Evolutionary conservation across 2,888 invertebrate genomes (phyloP).

Genomic region (Oeneis ivallda): DNA sequence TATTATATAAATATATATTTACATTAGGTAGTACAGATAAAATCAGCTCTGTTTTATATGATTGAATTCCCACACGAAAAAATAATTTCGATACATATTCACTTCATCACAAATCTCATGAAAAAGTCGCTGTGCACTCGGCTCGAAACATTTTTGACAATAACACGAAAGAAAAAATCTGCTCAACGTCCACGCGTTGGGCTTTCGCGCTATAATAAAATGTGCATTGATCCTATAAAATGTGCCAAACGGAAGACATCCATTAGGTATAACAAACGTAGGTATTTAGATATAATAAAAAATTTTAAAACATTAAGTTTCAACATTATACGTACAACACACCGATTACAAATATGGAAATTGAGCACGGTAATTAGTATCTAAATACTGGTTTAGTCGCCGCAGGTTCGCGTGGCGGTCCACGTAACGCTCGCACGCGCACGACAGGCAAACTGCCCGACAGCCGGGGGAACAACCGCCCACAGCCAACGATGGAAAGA

Average conservation of each 20-base stretch:
- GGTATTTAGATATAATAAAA: conserved; percentile 80
- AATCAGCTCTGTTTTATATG: conserved; percentile 74
- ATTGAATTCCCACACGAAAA: conserved; percentile 67
- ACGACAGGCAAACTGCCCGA: background rate
- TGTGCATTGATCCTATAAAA: conserved; percentile 75
- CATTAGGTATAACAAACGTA: conserved; percentile 93
- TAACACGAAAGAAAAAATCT: conserved; percentile 43
- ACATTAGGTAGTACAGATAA: conserved; percentile 70
- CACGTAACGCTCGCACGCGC: conserved; percentile 11
- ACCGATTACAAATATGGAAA: conserved; percentile 65
- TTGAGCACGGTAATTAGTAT: conserved; percentile 76
- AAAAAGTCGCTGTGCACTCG: conserved; percentile 77
- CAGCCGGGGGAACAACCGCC: conserved; percentile 11
- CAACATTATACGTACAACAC: conserved; percentile 75
- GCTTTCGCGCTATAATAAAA: conserved; percentile 54
- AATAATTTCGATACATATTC: conserved; percentile 52
- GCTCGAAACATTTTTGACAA: conserved; percentile 51
- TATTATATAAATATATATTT: conserved; percentile 77
- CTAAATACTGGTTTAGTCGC: conserved; percentile 61
- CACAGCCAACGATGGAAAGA: background rate
- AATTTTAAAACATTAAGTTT: conserved; percentile 68
- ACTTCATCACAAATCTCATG: conserved; percentile 75
- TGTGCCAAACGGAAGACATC: conserved; percentile 82
- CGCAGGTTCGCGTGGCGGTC: conserved; percentile 6
- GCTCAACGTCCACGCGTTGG: conserved; percentile 48